phyloP scores from a whole-genome alignment of 1,140 invertebrate genomes.

The Drosophila athabasca region DNA sequence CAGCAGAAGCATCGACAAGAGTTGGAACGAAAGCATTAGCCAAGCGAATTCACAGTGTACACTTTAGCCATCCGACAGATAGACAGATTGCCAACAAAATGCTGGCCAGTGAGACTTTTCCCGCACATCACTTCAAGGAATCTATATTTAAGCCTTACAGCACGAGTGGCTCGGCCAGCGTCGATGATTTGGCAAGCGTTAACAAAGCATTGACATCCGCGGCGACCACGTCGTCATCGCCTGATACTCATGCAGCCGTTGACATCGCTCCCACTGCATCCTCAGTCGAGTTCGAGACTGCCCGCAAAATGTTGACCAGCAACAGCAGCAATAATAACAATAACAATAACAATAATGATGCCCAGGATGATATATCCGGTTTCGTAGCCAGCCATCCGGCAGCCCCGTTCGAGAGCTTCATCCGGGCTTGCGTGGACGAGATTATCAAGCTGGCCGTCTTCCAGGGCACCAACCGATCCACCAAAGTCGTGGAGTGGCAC shows the following conservation, averaged over 20 bases:
- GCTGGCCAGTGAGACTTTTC: slow-evolving; percentile 77
- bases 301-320: slow-evolving; percentile 59
- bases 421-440: slow-evolving; percentile 88
- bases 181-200: slow-evolving; percentile 69
- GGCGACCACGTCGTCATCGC: slow-evolving; percentile 52
- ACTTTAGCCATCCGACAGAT: slow-evolving; percentile 30
- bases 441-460: slow-evolving; percentile 90
- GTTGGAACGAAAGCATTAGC: slow-evolving; percentile 12
- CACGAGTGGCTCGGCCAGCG: slow-evolving; percentile 25
- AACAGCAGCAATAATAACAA: slow-evolving; percentile 22
- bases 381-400: slow-evolving; percentile 73
- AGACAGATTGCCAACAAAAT: slow-evolving; percentile 67
- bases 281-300: slow-evolving; percentile 46
- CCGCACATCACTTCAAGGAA: slow-evolving; percentile 73
- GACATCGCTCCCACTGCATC: not conserved
- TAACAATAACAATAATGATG: slow-evolving; percentile 38
- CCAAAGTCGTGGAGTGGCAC: slow-evolving; percentile 90
- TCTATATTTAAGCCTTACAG: slow-evolving; percentile 82
- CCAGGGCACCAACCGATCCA: slow-evolving; percentile 87
- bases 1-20: slow-evolving; percentile 5
- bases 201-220: slow-evolving; percentile 42
- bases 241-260: slow-evolving; percentile 37
- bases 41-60: slow-evolving; percentile 33
- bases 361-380: slow-evolving; percentile 47
- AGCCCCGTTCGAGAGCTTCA: slow-evolving; percentile 88